These are phyloP conservation scores for Proteles cristata DNA, from an alignment of 2,113 vertebrate genomes.

Conservation along the genomic window DNA sequence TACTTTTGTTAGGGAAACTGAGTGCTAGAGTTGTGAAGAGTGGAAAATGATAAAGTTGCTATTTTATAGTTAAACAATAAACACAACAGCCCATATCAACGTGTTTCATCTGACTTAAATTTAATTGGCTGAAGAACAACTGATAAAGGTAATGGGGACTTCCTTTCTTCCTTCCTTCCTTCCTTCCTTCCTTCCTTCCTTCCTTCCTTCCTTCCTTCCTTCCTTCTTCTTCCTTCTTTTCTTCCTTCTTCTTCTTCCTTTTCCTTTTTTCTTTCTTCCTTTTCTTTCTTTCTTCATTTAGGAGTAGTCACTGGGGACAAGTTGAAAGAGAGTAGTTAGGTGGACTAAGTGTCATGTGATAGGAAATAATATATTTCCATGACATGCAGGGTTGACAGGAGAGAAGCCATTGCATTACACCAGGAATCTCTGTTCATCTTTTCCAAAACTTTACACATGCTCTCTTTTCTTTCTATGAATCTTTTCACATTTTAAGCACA, in stretches of 20 bases:
- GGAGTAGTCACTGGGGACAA: neutral
- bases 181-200: too few relatives aligned
- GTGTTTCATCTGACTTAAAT: neutral
- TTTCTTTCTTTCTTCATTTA: neutral
- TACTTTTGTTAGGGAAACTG: neutral
- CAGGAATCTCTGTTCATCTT: neutral
- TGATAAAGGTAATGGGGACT: neutral
- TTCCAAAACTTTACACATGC: neutral
- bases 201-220: too few relatives aligned
- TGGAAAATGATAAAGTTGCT: neutral
- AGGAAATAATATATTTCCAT: neutral
- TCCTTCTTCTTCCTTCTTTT: too few relatives aligned
- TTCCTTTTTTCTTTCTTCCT: too few relatives aligned
- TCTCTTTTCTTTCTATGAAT: neutral
- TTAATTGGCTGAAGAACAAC: neutral
- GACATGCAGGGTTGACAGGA: neutral
- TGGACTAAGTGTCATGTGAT: fast-evolving
- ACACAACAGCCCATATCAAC: neutral
- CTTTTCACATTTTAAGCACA: neutral
- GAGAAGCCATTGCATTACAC: neutral
- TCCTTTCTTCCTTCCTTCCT: too few relatives aligned
- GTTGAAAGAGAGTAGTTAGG: too few relatives aligned
- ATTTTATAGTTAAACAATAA: neutral
- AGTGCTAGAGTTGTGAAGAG: neutral
- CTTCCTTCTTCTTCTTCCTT: too few relatives aligned